Conservation (phyloP, 2,888 invertebrate species). For the Drosophila limbata region DNA sequence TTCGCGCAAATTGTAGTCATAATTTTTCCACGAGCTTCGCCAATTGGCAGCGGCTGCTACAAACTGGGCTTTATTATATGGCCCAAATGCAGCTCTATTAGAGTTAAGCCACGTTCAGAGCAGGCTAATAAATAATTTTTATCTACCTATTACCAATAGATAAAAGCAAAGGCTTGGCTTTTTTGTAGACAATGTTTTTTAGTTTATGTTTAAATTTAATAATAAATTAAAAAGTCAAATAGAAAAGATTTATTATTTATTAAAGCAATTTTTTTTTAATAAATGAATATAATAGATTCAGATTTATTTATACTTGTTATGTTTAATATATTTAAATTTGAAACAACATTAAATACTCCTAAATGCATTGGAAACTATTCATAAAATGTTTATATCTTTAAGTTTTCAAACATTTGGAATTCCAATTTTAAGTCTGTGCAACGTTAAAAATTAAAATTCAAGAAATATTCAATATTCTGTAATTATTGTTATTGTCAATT, state of each 20-base stretch:
- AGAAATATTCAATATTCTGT: not conserved
- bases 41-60: slow-evolving; percentile 40
- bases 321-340: no score
- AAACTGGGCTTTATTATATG: slow-evolving; percentile 60
- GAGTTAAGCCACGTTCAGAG: slow-evolving; percentile 29
- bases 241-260: not conserved
- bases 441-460: not conserved
- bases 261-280: no score
- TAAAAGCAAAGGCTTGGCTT: slow-evolving; percentile 1
- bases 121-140: slow-evolving; percentile 43
- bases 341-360: no score
- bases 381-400: not conserved
- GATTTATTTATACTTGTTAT: no score
- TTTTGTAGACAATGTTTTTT: not conserved
- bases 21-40: slow-evolving; percentile 57
- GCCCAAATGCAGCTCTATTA: slow-evolving; percentile 58
- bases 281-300: no score
- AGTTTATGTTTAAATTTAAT: no score
- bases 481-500: not conserved
- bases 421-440: no score
- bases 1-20: slow-evolving; percentile 74
- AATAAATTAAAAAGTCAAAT: not conserved
- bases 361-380: no score
- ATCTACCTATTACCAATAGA: slow-evolving; percentile 7
- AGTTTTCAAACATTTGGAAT: no score